Percentiles rank a stretch among this genome's conserved stretches.
phyloP scores from a whole-genome alignment of 2,888 invertebrate genomes.

The Synergus japonicus region DNA sequence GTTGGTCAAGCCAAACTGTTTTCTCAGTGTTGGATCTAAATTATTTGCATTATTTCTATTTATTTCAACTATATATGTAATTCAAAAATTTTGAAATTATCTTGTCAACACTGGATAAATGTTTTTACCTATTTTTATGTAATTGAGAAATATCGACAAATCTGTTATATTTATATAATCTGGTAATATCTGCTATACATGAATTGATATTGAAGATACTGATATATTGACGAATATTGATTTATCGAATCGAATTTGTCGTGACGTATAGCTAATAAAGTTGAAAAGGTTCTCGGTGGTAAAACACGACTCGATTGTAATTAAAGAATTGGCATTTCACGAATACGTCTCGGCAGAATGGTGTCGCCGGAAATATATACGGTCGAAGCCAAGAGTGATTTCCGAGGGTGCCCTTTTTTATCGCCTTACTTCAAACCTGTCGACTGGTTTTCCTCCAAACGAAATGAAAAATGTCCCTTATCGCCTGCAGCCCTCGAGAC shows the following conservation, averaged over 20 bases:
- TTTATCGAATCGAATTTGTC: not conserved
- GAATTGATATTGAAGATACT: too few species aligned
- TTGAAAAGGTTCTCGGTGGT: conserved; percentile 40
- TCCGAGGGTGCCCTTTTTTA: conserved; percentile 50
- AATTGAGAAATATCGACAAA: too few species aligned
- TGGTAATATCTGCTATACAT: too few species aligned
- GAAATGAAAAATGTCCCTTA: conserved; percentile 53
- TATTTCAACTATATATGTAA: too few species aligned
- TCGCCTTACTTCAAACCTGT: conserved; percentile 48
- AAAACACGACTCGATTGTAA: not conserved
- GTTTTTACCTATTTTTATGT: too few species aligned
- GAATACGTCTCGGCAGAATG: conserved; percentile 2
- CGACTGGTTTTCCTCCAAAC: conserved; percentile 50
- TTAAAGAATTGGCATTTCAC: conserved; percentile 8
- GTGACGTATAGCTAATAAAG: not conserved
- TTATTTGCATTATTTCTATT: too few species aligned
- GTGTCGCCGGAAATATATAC: not conserved
- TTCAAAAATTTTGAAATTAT: too few species aligned
- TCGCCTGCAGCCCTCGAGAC: conserved; percentile 44
- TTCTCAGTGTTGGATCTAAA: too few species aligned
- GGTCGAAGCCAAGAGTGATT: conserved; percentile 35
- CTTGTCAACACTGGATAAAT: too few species aligned
- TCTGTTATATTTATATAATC: too few species aligned
- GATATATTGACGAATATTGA: not conserved
- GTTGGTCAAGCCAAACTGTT: too few species aligned